Conservation (phyloP, 1,140 invertebrate genomes). For the Atta colombica region DNA sequence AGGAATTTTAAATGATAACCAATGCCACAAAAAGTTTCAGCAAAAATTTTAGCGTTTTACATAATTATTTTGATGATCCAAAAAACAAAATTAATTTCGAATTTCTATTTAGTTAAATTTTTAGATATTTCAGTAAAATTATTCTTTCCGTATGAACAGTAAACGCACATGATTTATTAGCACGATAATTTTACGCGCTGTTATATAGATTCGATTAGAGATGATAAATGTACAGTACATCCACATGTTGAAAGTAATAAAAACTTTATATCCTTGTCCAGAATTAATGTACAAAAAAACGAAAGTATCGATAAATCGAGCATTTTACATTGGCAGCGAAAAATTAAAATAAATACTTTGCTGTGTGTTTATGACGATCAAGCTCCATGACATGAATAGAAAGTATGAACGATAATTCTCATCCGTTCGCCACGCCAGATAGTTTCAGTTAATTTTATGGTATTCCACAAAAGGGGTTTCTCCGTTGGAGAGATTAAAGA, state of each 20-base stretch:
- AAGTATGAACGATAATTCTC: slow-evolving; percentile 40
- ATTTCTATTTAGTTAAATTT: too few species aligned
- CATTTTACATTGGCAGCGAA: slow-evolving; percentile 36
- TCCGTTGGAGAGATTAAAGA: not conserved
- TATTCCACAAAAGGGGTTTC: not conserved
- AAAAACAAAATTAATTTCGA: too few species aligned
- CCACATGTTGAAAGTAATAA: not conserved
- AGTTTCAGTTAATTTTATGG: slow-evolving; percentile 24
- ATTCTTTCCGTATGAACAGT: not conserved
- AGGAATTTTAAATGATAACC: too few species aligned
- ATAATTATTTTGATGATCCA: too few species aligned
- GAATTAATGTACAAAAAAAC: not conserved
- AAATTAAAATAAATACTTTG: not conserved
- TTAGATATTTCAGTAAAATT: too few species aligned
- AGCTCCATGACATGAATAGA: slow-evolving; percentile 20
- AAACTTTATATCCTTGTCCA: not conserved
- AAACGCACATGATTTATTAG: not conserved
- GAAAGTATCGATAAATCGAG: slow-evolving; percentile 46
- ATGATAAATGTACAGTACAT: not conserved
- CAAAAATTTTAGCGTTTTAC: too few species aligned
- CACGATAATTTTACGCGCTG: not conserved
- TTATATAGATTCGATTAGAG: slow-evolving; percentile 12
- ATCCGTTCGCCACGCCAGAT: not conserved
- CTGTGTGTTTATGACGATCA: not conserved
- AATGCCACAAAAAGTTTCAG: too few species aligned